Conservation (phyloP, 2,888 invertebrate species). For the Sinhomidia bicolor region DNA sequence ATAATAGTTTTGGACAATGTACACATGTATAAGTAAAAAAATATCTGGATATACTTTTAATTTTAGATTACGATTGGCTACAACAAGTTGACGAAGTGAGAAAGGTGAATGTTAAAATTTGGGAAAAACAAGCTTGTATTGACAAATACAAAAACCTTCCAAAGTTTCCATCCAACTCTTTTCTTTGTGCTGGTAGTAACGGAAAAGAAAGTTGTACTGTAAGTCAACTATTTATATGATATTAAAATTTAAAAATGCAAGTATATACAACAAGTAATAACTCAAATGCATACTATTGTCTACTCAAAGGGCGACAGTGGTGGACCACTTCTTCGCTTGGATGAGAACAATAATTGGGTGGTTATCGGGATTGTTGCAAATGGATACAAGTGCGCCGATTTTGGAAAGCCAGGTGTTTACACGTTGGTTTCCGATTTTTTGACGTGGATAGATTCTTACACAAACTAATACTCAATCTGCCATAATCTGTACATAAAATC, state of each 20-base stretch:
- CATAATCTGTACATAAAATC: neutral
- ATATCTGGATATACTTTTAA: neutral
- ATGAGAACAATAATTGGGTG: constrained; percentile 47
- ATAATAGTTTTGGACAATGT: neutral
- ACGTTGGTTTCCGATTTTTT: constrained; percentile 66
- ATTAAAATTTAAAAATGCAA: no score
- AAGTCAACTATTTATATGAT: neutral
- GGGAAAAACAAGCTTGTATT: constrained; percentile 62
- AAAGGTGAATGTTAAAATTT: constrained; percentile 65
- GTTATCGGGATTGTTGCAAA: constrained; percentile 71
- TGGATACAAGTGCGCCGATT: constrained; percentile 65
- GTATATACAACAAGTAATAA: neutral
- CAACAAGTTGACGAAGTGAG: constrained; percentile 31
- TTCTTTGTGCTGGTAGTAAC: constrained; percentile 68
- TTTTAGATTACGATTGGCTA: constrained; percentile 66
- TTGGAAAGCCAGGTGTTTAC: constrained; percentile 66
- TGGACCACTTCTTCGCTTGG: constrained; percentile 45
- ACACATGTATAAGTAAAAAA: no score
- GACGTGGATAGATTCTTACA: constrained; percentile 64
- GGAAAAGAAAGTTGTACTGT: constrained; percentile 70
- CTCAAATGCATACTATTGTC: neutral
- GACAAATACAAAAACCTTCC: constrained; percentile 49
- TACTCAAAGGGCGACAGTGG: constrained; percentile 64
- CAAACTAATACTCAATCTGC: neutral
- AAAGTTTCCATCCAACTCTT: constrained; percentile 63